Base-by-base conservation (phyloP, 2,888 invertebrate genomes). In the Diarsia dahlii region DNA sequence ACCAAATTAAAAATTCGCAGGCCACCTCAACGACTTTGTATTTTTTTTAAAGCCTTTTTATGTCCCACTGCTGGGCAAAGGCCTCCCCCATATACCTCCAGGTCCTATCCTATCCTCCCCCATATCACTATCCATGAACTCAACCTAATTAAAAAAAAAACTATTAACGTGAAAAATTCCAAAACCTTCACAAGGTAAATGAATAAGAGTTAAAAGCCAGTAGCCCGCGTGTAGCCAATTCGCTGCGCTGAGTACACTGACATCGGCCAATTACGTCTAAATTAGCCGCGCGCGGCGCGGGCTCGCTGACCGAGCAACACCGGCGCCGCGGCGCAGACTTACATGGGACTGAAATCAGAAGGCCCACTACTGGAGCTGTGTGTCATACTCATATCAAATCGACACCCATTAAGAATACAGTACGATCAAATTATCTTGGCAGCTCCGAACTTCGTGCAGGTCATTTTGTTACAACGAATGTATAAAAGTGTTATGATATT, bases 241-340 rank as follows among this genome's bases (percentile, higher is more conserved):
- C 72, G 39, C 39, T 62, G 58, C 45, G 28, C 15, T 46, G 15
- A 62, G 58, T 50, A 45, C 62, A 64, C 63, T 71, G 69, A 66
- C 82, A 85, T 69, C 78, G 34, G 63, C 60, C 80, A 88, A 87
- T 87, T 87, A 85, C 66, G 71, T 82, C 78, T 82, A 77, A 88
- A 88, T 88, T 82, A 86, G 82, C 76, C 71, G 78, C 76, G 76
- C 80, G 82, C 76, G 69, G 78, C 76, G 76, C 80, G 74, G 69
- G 85, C 81, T 77, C 77, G 77, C 79, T 78, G 74, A 74, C 83
- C 80, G 80, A 64, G 70, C 74, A 45, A 65, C 74, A 77, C 74
- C 85, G 78, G 71, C 85, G 80, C 78, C 78, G 62, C 78, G 62
- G 82, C 82, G 81, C 84, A 80, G 56, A 63, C 54, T 48, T 64